Evolutionary conservation across 2,888 invertebrate genomes (phyloP).

Genomic region (Leucophenga montana): DNA sequence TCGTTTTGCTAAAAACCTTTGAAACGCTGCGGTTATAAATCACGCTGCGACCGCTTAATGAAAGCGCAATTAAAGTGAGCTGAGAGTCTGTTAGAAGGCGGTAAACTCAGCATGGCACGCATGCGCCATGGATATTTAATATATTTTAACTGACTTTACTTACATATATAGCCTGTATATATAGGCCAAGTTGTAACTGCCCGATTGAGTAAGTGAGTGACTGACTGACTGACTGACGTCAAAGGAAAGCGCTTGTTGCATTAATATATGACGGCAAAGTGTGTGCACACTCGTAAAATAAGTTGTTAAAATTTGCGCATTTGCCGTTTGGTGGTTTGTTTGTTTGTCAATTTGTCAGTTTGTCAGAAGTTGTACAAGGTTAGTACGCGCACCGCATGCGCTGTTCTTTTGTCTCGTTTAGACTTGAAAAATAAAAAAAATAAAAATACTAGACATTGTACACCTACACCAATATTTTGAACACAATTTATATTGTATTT

Average conservation of each 20-base stretch:
- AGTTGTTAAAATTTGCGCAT: background rate
- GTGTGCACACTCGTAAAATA: background rate
- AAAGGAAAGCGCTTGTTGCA: too few species aligned
- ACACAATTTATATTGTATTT: background rate
- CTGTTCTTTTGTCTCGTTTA: background rate
- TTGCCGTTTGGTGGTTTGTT: too few species aligned
- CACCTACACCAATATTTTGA: slow-evolving; percentile 12
- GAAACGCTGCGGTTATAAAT: slow-evolving; percentile 68
- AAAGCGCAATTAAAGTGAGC: slow-evolving; percentile 62
- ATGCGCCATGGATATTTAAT: too few species aligned
- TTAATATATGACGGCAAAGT: background rate
- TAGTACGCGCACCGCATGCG: slow-evolving; percentile 28
- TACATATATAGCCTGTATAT: too few species aligned
- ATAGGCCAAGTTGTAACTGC: too few species aligned
- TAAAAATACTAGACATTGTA: slow-evolving; percentile 8
- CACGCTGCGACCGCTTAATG: slow-evolving; percentile 67
- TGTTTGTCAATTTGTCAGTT: too few species aligned
- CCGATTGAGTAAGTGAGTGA: too few species aligned
- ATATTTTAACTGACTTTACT: too few species aligned
- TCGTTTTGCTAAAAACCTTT: slow-evolving; percentile 58
- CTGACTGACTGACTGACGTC: too few species aligned
- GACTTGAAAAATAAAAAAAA: slow-evolving; percentile 34
- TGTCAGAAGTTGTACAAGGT: slow-evolving; percentile 55
- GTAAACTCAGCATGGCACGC: too few species aligned
- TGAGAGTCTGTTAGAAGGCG: too few species aligned